phyloP scores from a whole-genome alignment of 2,888 invertebrate species.

The Hypomecis atomaria region DNA sequence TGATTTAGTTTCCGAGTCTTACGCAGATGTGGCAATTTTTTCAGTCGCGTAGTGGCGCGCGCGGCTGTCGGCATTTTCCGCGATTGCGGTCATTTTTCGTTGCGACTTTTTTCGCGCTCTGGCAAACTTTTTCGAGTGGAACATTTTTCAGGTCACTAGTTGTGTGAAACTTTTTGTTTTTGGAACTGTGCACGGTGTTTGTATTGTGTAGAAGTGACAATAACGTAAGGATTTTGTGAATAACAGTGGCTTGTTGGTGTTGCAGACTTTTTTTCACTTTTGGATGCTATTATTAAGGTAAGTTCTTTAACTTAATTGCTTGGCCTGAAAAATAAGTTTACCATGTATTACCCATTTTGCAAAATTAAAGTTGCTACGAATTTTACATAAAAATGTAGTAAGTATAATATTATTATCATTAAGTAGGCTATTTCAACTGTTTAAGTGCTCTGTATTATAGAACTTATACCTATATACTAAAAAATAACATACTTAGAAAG shows the following conservation, averaged over 20 bases:
- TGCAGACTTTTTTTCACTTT: conserved; percentile 55
- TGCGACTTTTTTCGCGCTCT: conserved; percentile 62
- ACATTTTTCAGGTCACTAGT: conserved; percentile 61
- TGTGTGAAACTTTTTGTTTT: conserved; percentile 48
- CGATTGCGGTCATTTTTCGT: conserved; percentile 58
- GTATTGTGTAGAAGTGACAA: conserved; percentile 59
- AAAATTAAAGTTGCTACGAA: too few species aligned
- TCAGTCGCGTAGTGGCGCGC: conserved; percentile 83
- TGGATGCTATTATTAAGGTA: conserved; percentile 80
- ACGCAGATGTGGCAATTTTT: conserved; percentile 83
- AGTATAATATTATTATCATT: too few species aligned
- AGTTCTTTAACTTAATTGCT: conserved; percentile 44
- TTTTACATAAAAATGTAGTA: too few species aligned
- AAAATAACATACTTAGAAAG: too few species aligned
- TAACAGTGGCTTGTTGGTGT: conserved; percentile 56
- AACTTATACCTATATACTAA: too few species aligned
- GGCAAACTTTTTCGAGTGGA: conserved; percentile 52
- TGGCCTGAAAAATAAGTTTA: too few species aligned
- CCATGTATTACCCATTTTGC: too few species aligned
- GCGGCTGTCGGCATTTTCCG: conserved; percentile 68
- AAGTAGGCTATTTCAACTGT: too few species aligned
- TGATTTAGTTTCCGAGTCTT: conserved; percentile 84
- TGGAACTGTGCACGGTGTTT: conserved; percentile 53
- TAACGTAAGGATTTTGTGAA: conserved; percentile 62
- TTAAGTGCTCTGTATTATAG: too few species aligned